Evolutionary conservation across 30 jellyfish, hydroid and myxozoan genomes (phyloP), one percentile per base, ranked within the genome.

Genomic region (Pseudorhiza aurosa): DNA sequence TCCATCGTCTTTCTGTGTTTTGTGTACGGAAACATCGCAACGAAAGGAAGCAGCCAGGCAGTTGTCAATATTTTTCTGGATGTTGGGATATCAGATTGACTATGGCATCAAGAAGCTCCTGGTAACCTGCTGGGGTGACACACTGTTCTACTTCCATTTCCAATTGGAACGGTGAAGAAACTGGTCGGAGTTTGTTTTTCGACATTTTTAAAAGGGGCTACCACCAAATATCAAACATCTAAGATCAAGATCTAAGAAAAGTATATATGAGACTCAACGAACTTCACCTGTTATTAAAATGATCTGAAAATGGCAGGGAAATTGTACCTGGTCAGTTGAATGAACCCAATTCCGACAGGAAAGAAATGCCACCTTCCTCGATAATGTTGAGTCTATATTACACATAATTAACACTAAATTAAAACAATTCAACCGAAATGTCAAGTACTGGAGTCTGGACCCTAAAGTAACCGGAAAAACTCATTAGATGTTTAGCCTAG

Each of bases 1-100:
- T 46, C 50, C 75, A 21, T 72, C 26, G 56, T 72, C 85, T 72
- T 72, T 72, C 75, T 72, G 85, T 25, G 85, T 43, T 45, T 56
- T 44, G 40, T 46, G 74, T 74, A 72, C 24, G 37, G 85, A 44
- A 8, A 24, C 69, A 65, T 65, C 69, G 79, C 71, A 29, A 30
- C 60, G 79, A 30, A 65, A 40, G 69, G 18, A 65, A 65, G 10
- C 79, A 7, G 79, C 24, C 10, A 35, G 60, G 24, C 63, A 35
- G 4, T 27, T 30, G 24, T 24, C 74, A 4, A 58, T 19, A 7
- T 4, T 8, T 25, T 58, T 58, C 74, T 58, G 74, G 2, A 19
- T 4, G 21, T 58, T 58, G 74, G 74, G 74, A 58, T 7, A 58
- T 58, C 74, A n/a, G n/a, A n/a, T n/a, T n/a, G n/a, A n/a, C n/a